Evolutionary conservation across 2,797 vertebrate genomes (phyloP), one percentile per base, ranked within the genome.

Genomic region (Galaxias olidus): DNA sequence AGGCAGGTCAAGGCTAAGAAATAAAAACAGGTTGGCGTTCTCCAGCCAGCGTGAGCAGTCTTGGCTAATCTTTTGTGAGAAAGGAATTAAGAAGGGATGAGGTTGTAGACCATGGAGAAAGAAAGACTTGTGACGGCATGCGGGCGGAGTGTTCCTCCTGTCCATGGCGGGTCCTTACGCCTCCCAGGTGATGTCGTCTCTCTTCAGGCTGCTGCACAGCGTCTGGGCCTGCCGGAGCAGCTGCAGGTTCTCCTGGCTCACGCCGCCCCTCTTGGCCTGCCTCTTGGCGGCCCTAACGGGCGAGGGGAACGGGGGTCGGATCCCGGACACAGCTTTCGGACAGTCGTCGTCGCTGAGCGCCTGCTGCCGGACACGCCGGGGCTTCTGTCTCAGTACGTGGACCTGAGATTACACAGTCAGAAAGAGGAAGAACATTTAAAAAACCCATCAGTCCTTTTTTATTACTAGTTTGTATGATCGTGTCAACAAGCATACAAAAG

Each of bases 121-220:
- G 30, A 30, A 30, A 30, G 30, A 30, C 3, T 30, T 30, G 3
- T 76, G 54, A 79, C 68, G 67, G 48, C 17, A 53, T 0, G 4
- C 12, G 51, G 20, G 20, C 4, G 54, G 47, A 70, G 54, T 8
- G 9, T 18, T 64, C 66, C 58, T 57, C 47, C 48, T 59, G 64
- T 44, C 30, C 30, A 30, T 6, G 30, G 30, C 30, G 30, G 30
- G 3, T 30, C 30, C 2, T 71, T 91, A 94, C 44, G 92, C 81
- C 81, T 96, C 93, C 95, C 94, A 98, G 61, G 77, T 77, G 45
- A 95, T 72, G 77, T 94, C 90, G 20, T 93, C 87, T 72, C 90
- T 90, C 79, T 91, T 91, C 59, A 98, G 87, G 61, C 89, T 81
- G 54, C 84, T 90, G 62, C 91, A 92, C 67, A 98, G 88, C 84